A percentile compares a stretch with the other conserved stretches of the same genome.
Evolutionary conservation across 1,140 invertebrate genomes (phyloP).

Genomic region (Drosophila kikkawai): DNA sequence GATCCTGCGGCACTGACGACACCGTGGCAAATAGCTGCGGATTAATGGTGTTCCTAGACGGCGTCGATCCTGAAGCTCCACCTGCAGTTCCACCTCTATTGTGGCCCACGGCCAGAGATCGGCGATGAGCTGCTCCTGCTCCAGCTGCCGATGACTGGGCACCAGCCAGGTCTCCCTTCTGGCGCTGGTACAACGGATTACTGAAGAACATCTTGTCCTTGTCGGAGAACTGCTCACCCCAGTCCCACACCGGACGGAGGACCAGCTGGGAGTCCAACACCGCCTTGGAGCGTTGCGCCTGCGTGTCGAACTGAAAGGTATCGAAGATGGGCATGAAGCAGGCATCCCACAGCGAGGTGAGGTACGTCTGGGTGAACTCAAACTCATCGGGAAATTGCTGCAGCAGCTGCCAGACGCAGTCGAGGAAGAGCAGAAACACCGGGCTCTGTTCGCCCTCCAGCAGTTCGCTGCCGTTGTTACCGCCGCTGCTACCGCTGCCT

Average conservation of each 20-base stretch:
- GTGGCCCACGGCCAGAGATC: slow-evolving; percentile 55
- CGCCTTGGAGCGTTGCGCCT: slow-evolving; percentile 87
- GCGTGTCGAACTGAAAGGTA: slow-evolving; percentile 96
- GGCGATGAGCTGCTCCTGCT: slow-evolving; percentile 41
- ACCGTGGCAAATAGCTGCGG: slow-evolving; percentile 79
- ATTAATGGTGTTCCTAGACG: slow-evolving; percentile 69
- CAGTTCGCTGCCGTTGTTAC: slow-evolving; percentile 51
- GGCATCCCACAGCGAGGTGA: slow-evolving; percentile 96
- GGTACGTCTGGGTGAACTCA: slow-evolving; percentile 96
- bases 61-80: slow-evolving; percentile 16
- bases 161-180: slow-evolving; percentile 50
- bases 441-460: slow-evolving; percentile 88
- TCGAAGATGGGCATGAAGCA: slow-evolving; percentile 94
- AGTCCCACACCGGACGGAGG: slow-evolving; percentile 92
- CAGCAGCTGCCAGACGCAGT: slow-evolving; percentile 96
- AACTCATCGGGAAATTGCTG: slow-evolving; percentile 95
- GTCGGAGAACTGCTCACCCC: slow-evolving; percentile 92
- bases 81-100: neutral
- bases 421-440: slow-evolving; percentile 95
- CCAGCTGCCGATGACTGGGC: slow-evolving; percentile 21
- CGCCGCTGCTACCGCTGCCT: neutral
- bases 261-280: slow-evolving; percentile 86
- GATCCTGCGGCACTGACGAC: slow-evolving; percentile 74
- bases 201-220: slow-evolving; percentile 91
- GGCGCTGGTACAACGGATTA: slow-evolving; percentile 90